phyloP scores from a whole-genome alignment of 2,113 vertebrate genomes.

The Petaurus breviceps region DNA sequence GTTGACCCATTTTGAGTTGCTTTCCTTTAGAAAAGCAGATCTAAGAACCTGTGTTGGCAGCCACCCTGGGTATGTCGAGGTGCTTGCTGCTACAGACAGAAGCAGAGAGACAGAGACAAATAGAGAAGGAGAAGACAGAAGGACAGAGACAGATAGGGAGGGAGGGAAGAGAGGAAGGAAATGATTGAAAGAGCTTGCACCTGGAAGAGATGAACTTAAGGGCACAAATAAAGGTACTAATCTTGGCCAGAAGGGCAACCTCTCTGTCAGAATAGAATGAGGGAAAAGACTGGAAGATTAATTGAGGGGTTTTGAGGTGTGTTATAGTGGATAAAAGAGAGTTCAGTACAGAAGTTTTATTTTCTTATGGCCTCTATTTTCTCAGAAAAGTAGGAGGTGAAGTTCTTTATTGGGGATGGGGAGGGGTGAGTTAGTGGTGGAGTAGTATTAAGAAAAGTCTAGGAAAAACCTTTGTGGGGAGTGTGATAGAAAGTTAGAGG shows the following conservation, averaged over 20 bases:
- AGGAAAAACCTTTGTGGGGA: background rate
- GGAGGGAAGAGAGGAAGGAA: background rate
- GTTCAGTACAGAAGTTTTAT: background rate
- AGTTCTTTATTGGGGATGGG: background rate
- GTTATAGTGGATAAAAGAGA: background rate
- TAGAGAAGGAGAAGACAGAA: background rate
- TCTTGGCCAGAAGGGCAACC: background rate
- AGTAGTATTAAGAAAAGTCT: background rate
- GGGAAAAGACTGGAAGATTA: background rate
- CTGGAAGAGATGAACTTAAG: background rate
- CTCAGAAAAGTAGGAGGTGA: background rate
- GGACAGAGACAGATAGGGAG: background rate
- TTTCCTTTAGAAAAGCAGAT: no score
- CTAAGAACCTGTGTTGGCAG: no score
- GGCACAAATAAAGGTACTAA: background rate
- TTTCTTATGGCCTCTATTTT: background rate
- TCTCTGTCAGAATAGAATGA: background rate
- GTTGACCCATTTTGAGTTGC: no score
- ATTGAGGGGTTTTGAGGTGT: background rate
- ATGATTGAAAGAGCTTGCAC: background rate
- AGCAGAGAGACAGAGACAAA: background rate
- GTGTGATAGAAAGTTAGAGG: background rate
- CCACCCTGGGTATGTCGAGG: no score
- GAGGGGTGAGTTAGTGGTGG: background rate
- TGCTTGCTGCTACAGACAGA: background rate